phyloP scores from a whole-genome alignment of 2,113 vertebrate genomes.

The Lepus europaeus region DNA sequence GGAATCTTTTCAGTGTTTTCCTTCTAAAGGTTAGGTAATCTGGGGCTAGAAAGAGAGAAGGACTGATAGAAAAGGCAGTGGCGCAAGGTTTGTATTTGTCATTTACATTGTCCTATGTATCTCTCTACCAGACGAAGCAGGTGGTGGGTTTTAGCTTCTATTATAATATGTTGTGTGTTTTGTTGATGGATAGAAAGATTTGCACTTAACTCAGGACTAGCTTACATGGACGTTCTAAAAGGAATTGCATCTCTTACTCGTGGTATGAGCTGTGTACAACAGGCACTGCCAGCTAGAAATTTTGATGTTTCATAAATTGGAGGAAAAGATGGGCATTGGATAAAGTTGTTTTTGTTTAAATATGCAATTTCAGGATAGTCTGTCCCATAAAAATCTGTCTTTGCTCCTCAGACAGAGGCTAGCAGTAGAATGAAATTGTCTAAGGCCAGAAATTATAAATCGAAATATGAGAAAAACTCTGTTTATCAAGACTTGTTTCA shows the following conservation, averaged over 20 bases:
- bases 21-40: slow-evolving; percentile 69
- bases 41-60: slow-evolving; percentile 67
- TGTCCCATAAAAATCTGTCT: slow-evolving; percentile 10
- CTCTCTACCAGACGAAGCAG: slow-evolving; percentile 17
- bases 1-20: slow-evolving; percentile 67
- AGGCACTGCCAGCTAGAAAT: neutral
- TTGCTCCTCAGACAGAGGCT: slow-evolving; percentile 37
- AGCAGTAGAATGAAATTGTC: slow-evolving; percentile 18
- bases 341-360: slow-evolving; percentile 53
- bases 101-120: slow-evolving; percentile 68
- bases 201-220: neutral
- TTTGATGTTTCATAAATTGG: neutral
- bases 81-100: slow-evolving; percentile 31
- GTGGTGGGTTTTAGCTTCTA: neutral
- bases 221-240: neutral
- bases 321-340: neutral
- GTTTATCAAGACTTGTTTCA: slow-evolving; percentile 54
- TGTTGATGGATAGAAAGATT: neutral
- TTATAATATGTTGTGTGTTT: slow-evolving; percentile 15
- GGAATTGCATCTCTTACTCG: neutral
- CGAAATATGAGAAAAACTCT: slow-evolving; percentile 58
- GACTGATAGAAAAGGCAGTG: slow-evolving; percentile 40
- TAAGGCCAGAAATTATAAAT: slow-evolving; percentile 46
- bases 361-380: neutral
- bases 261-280: neutral